Evolutionary conservation across 2,113 vertebrate genomes (phyloP).

Genomic region (Psittacula cyanocephala): DNA sequence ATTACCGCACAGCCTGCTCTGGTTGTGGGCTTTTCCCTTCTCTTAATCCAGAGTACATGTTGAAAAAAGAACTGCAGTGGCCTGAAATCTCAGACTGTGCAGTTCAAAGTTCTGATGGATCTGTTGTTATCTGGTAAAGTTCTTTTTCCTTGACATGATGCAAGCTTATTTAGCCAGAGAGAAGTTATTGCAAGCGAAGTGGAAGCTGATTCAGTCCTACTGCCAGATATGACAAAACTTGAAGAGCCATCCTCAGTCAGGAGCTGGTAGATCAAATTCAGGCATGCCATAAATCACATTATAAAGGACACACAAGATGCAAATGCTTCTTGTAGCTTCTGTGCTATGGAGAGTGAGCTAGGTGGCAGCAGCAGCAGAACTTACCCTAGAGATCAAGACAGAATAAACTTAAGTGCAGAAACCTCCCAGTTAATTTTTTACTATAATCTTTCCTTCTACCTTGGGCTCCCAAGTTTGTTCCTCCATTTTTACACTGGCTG

Average conservation of each 20-base stretch:
- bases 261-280: conserved; percentile 21
- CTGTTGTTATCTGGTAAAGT: background rate
- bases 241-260: background rate
- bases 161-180: background rate
- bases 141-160: background rate
- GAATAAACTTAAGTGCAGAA: background rate
- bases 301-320: background rate
- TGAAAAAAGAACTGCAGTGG: background rate
- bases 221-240: background rate
- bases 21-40: background rate
- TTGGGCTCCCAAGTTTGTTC: background rate
- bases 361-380: background rate
- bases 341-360: background rate
- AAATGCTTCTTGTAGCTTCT: background rate
- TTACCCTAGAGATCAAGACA: background rate
- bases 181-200: background rate
- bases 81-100: background rate
- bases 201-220: conserved; percentile 6
- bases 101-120: background rate
- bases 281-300: background rate
- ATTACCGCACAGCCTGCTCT: background rate
- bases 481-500: background rate
- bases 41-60: background rate
- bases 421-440: background rate
- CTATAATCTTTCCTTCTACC: background rate